Conservation (phyloP, 2,888 invertebrate genomes). For the Acronicta psi region DNA sequence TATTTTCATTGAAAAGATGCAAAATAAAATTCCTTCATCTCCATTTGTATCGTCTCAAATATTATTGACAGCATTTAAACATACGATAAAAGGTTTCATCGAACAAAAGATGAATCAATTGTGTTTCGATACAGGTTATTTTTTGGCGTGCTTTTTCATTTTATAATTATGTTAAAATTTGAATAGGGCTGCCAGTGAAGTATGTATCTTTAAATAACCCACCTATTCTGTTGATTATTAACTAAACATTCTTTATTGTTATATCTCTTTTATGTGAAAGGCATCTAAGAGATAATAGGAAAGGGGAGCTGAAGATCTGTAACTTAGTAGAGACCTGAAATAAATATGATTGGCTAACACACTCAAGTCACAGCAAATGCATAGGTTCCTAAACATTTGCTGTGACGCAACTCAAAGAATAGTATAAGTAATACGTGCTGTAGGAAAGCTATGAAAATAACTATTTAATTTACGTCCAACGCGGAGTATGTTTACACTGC, state of each 20-base stretch:
- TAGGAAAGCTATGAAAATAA: slow-evolving; percentile 35
- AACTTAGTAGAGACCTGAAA: too few relatives aligned
- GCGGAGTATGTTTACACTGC: slow-evolving; percentile 51
- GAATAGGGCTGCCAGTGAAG: slow-evolving; percentile 54
- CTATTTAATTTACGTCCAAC: slow-evolving; percentile 51
- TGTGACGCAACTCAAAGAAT: too few relatives aligned
- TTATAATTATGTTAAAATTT: slow-evolving; percentile 49
- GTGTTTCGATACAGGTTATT: slow-evolving; percentile 57
- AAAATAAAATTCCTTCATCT: slow-evolving; percentile 48
- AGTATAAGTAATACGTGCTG: slow-evolving; percentile 9
- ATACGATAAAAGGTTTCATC: slow-evolving; percentile 59
- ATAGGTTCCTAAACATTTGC: too few relatives aligned
- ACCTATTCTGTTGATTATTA: too few relatives aligned
- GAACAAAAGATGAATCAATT: slow-evolving; percentile 73
- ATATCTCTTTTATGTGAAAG: too few relatives aligned
- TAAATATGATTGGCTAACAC: too few relatives aligned
- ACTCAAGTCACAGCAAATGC: too few relatives aligned
- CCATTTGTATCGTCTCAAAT: slow-evolving; percentile 34
- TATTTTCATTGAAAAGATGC: slow-evolving; percentile 59
- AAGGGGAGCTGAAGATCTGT: too few relatives aligned
- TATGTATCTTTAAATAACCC: not conserved
- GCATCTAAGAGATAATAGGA: too few relatives aligned
- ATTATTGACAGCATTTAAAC: slow-evolving; percentile 44
- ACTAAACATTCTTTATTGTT: too few relatives aligned
- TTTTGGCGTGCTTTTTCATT: slow-evolving; percentile 22